phyloP scores from a whole-genome alignment of 1,140 invertebrate species.

The Stegodyphus mimosarum region DNA sequence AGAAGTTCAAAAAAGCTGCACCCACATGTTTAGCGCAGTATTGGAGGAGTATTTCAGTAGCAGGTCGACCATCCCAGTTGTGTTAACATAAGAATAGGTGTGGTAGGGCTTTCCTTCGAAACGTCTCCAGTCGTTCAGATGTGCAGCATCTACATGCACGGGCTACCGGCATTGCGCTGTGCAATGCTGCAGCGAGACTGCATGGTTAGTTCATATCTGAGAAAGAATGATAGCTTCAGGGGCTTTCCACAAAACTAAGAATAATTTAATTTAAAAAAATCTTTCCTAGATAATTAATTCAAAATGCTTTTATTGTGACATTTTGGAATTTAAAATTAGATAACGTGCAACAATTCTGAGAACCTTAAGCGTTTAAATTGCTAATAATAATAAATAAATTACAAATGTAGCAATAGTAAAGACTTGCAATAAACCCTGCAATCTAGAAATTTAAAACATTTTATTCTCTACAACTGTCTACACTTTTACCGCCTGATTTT shows the following conservation, averaged over 20 bases:
- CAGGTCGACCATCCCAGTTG: constrained; percentile 49
- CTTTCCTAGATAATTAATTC: too few species aligned
- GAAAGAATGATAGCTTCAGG: neutral
- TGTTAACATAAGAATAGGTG: constrained; percentile 58
- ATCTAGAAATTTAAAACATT: too few species aligned
- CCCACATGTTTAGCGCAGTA: constrained; percentile 49
- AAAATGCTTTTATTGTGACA: too few species aligned
- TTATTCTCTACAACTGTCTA: too few species aligned
- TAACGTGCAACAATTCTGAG: too few species aligned
- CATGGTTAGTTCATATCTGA: neutral
- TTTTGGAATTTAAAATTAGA: too few species aligned
- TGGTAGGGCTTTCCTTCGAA: constrained; percentile 46
- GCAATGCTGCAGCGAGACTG: neutral
- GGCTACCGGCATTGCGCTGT: constrained; percentile 39
- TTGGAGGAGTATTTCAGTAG: constrained; percentile 53
- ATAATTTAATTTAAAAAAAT: too few species aligned
- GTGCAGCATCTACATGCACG: constrained; percentile 31
- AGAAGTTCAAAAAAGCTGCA: constrained; percentile 40
- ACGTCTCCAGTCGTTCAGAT: constrained; percentile 31
- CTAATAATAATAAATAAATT: too few species aligned
- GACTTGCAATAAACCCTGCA: too few species aligned
- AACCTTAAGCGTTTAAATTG: too few species aligned
- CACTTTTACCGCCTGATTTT: too few species aligned
- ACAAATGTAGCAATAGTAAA: too few species aligned
- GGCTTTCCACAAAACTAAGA: constrained; percentile 19